Percentiles rank a stretch among this genome's conserved stretches.
Evolutionary conservation across 2,113 vertebrate genomes (phyloP).

Genomic region (Camelus bactrianus): DNA sequence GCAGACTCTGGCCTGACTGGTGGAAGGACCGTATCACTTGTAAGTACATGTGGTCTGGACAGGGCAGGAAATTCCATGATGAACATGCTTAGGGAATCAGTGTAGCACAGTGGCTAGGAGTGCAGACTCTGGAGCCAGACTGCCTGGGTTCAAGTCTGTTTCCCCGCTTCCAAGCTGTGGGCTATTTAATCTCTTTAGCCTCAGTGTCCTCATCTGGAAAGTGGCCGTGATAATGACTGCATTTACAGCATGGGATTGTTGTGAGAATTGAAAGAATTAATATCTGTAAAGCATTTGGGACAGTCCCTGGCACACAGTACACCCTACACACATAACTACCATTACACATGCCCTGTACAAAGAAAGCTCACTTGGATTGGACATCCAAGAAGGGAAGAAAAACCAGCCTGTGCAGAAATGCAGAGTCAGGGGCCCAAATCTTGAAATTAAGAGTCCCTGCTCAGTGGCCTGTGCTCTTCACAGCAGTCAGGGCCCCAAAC

Average conservation of each 20-base stretch:
- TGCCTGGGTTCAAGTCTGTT: neutral
- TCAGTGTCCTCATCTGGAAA: neutral
- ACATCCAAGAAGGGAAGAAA: neutral
- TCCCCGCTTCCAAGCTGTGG: neutral
- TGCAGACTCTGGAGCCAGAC: neutral
- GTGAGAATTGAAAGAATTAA: neutral
- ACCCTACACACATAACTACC: neutral
- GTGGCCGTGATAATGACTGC: neutral
- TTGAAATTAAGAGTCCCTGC: neutral
- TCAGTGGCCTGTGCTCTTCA: neutral
- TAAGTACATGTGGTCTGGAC: rapidly evolving
- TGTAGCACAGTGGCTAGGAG: rapidly evolving
- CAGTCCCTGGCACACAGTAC: neutral
- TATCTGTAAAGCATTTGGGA: neutral
- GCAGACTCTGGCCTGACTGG: neutral
- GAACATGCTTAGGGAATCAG: too few species aligned
- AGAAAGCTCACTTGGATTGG: neutral
- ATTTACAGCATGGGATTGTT: rapidly evolving
- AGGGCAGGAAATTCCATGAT: neutral
- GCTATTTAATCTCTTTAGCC: neutral
- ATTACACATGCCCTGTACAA: too few species aligned
- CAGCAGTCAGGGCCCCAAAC: neutral
- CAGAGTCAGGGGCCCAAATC: neutral
- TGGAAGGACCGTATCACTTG: rapidly evolving
- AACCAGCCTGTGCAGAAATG: neutral